Conservation (phyloP, 2,888 invertebrate species). For the Parelbella ahira region DNA sequence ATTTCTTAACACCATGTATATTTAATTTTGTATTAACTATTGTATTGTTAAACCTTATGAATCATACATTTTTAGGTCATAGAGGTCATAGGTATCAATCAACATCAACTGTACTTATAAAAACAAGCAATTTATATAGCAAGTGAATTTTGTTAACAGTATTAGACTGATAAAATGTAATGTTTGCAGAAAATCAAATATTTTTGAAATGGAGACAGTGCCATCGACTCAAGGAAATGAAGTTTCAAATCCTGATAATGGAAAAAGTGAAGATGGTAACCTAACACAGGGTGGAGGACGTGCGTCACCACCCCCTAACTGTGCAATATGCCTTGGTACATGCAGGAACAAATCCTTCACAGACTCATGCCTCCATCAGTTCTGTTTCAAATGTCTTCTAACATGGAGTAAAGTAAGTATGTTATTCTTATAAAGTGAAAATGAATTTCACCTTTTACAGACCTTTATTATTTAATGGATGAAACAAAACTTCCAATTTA, state of each 20-base stretch:
- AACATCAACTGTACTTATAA: no score
- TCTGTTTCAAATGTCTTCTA: slow-evolving; percentile 94
- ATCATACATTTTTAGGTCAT: no score
- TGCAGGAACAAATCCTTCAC: slow-evolving; percentile 94
- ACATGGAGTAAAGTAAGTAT: slow-evolving; percentile 95
- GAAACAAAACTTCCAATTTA: no score
- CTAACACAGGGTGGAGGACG: slow-evolving; percentile 54
- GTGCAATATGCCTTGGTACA: slow-evolving; percentile 94
- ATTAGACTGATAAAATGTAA: background rate
- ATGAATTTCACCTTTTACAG: no score
- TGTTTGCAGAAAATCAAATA: slow-evolving; percentile 28
- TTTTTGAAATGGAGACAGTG: slow-evolving; percentile 52
- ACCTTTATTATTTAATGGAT: no score
- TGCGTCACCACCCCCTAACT: slow-evolving; percentile 89
- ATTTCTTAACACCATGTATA: no score
- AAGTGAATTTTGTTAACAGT: no score
- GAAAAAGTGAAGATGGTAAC: slow-evolving; percentile 73
- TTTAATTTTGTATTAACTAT: no score
- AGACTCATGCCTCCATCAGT: slow-evolving; percentile 95
- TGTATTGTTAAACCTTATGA: no score
- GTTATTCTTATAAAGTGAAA: no score
- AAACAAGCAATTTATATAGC: no score
- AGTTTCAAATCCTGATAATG: slow-evolving; percentile 64
- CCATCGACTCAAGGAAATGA: slow-evolving; percentile 51
- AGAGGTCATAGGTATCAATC: no score